These are phyloP conservation scores for Torymus texanus DNA, from an alignment of 2,888 invertebrate genomes.

Conservation along the genomic window DNA sequence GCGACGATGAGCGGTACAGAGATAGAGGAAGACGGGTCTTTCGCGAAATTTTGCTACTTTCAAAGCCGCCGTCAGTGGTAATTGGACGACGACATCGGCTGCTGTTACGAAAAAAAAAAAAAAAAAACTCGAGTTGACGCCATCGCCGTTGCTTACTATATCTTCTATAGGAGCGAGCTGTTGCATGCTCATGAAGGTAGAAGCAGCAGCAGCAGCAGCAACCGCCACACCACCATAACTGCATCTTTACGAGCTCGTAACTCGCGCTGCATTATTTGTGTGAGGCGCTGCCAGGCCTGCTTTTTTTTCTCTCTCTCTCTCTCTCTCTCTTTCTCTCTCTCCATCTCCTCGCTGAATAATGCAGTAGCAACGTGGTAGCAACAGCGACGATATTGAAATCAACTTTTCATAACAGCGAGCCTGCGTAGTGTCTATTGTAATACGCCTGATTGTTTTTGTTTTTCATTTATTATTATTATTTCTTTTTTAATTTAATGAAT, in stretches of 20 bases:
- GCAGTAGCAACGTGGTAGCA: slow-evolving; percentile 30
- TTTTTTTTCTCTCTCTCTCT: not conserved
- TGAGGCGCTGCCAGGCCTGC: not conserved
- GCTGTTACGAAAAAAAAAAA: slow-evolving; percentile 1
- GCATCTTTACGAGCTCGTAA: slow-evolving; percentile 52
- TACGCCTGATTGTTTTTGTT: too few relatives aligned
- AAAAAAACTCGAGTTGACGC: slow-evolving; percentile 9
- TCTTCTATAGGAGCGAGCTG: slow-evolving; percentile 16
- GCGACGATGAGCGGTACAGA: slow-evolving; percentile 26
- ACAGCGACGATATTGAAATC: slow-evolving; percentile 40
- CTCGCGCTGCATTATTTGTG: slow-evolving; percentile 42
- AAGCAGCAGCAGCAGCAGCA: too few relatives aligned
- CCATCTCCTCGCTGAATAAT: slow-evolving; percentile 36
- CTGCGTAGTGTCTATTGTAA: too few relatives aligned
- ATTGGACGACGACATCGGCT: slow-evolving; percentile 24
- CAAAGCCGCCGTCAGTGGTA: slow-evolving; percentile 15
- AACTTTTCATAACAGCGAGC: slow-evolving; percentile 49
- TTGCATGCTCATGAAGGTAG: slow-evolving; percentile 41
- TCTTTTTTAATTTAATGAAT: too few relatives aligned
- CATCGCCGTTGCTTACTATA: not conserved
- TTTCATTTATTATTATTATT: too few relatives aligned
- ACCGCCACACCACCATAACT: too few relatives aligned
- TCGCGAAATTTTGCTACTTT: slow-evolving; percentile 65
- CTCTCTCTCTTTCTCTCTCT: not conserved
- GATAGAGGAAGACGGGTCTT: slow-evolving; percentile 55